A percentile compares a stretch with the other conserved stretches of the same genome.
phyloP scores from a whole-genome alignment of 2,113 vertebrate species.

The Pogona vitticeps region DNA sequence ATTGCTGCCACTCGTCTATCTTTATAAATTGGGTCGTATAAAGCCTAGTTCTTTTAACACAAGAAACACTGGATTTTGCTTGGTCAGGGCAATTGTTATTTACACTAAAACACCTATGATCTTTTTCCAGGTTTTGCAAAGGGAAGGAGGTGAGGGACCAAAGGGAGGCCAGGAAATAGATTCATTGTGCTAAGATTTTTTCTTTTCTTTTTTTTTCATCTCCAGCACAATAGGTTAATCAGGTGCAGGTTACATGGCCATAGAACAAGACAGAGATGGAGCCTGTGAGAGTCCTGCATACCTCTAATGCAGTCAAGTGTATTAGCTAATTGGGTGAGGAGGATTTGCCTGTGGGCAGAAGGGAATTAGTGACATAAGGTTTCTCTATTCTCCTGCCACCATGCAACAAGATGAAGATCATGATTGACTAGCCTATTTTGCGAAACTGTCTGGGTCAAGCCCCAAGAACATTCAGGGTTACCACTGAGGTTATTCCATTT shows the following conservation, averaged over 20 bases:
- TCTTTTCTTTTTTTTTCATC: slow-evolving; percentile 31
- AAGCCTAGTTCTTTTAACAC: slow-evolving; percentile 24
- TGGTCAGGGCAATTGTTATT: slow-evolving; percentile 25
- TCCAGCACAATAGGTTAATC: slow-evolving; percentile 62
- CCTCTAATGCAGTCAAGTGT: slow-evolving; percentile 71
- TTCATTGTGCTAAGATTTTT: slow-evolving; percentile 24
- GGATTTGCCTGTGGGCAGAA: slow-evolving; percentile 73
- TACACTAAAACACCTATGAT: slow-evolving; percentile 21
- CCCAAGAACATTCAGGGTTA: slow-evolving; percentile 50
- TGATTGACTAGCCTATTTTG: slow-evolving; percentile 69
- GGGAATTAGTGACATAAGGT: slow-evolving; percentile 74
- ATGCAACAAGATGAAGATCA: slow-evolving; percentile 60
- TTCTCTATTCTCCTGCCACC: slow-evolving; percentile 63
- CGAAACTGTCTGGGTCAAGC: slow-evolving; percentile 61
- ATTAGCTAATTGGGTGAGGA: slow-evolving; percentile 77
- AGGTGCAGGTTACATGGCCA: slow-evolving; percentile 55
- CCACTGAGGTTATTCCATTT: slow-evolving; percentile 59
- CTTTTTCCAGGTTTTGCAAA: slow-evolving; percentile 42
- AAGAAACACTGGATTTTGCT: slow-evolving; percentile 1
- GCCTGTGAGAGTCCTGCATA: slow-evolving; percentile 61
- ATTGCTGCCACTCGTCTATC: not conserved
- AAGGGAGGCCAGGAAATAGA: not conserved
- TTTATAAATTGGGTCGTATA: slow-evolving; percentile 7
- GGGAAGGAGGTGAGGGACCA: not conserved
- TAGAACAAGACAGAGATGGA: slow-evolving; percentile 62